These are phyloP conservation scores for Chionomys nivalis DNA, from an alignment of 2,113 vertebrate species.

Conservation along the genomic window DNA sequence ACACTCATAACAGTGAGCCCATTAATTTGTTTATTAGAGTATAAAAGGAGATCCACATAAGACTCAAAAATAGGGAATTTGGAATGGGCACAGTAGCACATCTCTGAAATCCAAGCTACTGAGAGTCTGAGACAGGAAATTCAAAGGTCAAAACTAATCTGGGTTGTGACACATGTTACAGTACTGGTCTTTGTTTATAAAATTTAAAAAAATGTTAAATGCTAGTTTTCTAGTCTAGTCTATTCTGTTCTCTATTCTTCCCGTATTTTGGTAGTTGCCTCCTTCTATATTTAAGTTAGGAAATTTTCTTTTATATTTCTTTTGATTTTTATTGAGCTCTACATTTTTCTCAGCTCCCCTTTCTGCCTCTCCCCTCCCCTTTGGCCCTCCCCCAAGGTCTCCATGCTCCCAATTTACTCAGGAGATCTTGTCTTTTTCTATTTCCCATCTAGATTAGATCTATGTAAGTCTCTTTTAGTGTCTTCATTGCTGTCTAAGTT, in stretches of 20 bases:
- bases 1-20: rapidly evolving
- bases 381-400: too few relatives aligned
- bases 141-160: background rate
- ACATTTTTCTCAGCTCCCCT: too few relatives aligned
- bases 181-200: background rate
- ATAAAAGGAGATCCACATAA: rapidly evolving
- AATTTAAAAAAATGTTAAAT: background rate
- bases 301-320: background rate
- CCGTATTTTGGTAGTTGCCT: background rate
- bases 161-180: background rate
- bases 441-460: too few relatives aligned
- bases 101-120: background rate
- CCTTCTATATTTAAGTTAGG: background rate
- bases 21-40: background rate
- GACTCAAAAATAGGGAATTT: background rate
- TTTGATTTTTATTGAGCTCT: too few relatives aligned
- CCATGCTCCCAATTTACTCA: too few relatives aligned
- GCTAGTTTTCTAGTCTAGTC: background rate
- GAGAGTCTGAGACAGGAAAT: background rate
- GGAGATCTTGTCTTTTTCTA: too few relatives aligned
- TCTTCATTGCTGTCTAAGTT: too few relatives aligned
- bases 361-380: too few relatives aligned
- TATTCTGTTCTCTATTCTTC: background rate
- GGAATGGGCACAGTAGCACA: background rate
- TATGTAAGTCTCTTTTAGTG: too few relatives aligned